phyloP scores from a whole-genome alignment of 2,888 invertebrate genomes.

The Drosophila nr. perissopoda region DNA sequence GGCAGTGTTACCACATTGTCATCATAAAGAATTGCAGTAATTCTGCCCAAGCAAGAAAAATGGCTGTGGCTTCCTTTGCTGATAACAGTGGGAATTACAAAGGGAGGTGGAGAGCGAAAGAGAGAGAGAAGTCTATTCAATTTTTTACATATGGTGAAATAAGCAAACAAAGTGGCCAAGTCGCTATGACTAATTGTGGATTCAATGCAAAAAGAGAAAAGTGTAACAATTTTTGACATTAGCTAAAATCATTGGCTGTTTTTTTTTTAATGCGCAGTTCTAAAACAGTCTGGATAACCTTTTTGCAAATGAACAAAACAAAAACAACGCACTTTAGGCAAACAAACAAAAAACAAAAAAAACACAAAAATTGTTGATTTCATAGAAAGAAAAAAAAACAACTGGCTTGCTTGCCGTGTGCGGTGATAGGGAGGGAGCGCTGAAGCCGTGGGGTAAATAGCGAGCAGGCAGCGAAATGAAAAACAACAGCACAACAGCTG shows the following conservation, averaged over 20 bases:
- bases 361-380: conserved; percentile 31
- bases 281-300: conserved; percentile 19
- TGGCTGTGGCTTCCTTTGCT: conserved; percentile 5
- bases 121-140: not conserved
- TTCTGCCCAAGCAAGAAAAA: conserved; percentile 1
- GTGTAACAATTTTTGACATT: conserved; percentile 22
- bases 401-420: conserved; percentile 51
- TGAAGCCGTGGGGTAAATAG: conserved; percentile 18
- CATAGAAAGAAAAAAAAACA: conserved; percentile 52
- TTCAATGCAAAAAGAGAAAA: conserved; percentile 26
- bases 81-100: conserved; percentile 20
- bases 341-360: conserved; percentile 44
- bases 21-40: conserved; percentile 5
- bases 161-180: conserved; percentile 45
- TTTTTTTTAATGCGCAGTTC: conserved; percentile 51
- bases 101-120: not conserved
- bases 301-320: conserved; percentile 46
- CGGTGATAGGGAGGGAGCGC: not conserved
- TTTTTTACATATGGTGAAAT: conserved; percentile 53
- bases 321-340: conserved; percentile 26
- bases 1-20: not conserved
- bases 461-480: conserved; percentile 34
- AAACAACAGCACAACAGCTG: conserved; percentile 72
- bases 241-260: conserved; percentile 35
- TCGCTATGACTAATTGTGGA: conserved; percentile 65